phyloP scores from a whole-genome alignment of 2,888 invertebrate species.

The Caenorhabditis macrosperma region DNA sequence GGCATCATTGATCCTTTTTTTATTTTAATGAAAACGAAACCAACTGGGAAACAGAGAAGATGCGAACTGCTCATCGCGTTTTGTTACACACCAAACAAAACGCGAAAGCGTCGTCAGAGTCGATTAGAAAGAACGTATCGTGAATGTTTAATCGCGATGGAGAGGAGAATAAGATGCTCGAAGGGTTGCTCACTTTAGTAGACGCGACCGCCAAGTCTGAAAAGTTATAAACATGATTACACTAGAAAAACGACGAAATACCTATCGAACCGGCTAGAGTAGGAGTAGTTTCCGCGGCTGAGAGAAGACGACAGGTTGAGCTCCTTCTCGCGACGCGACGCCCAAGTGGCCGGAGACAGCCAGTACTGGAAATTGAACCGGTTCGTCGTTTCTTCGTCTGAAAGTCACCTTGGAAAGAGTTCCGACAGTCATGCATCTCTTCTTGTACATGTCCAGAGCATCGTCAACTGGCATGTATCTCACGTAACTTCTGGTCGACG shows the following conservation, averaged over 20 bases:
- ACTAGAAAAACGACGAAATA: background rate
- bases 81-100: conserved; percentile 39
- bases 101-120: conserved; percentile 42
- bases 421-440: conserved; percentile 79
- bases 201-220: conserved; percentile 59
- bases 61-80: conserved; percentile 42
- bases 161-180: background rate
- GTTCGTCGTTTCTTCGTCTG: background rate
- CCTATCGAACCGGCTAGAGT: conserved; percentile 67
- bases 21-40: conserved; percentile 23
- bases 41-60: conserved; percentile 12
- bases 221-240: conserved; percentile 3
- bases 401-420: conserved; percentile 76
- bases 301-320: conserved; percentile 71
- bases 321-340: conserved; percentile 75
- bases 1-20: background rate
- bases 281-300: conserved; percentile 71
- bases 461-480: conserved; percentile 80
- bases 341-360: conserved; percentile 77
- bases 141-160: conserved; percentile 44
- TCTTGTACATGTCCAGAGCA: conserved; percentile 80
- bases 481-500: conserved; percentile 75
- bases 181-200: conserved; percentile 22
- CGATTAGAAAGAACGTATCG: conserved; percentile 52
- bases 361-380: conserved; percentile 70